Percentiles rank a stretch among this genome's conserved stretches.
Evolutionary conservation across 2,797 vertebrate genomes (phyloP).

Genomic region (Liparis tanakae): DNA sequence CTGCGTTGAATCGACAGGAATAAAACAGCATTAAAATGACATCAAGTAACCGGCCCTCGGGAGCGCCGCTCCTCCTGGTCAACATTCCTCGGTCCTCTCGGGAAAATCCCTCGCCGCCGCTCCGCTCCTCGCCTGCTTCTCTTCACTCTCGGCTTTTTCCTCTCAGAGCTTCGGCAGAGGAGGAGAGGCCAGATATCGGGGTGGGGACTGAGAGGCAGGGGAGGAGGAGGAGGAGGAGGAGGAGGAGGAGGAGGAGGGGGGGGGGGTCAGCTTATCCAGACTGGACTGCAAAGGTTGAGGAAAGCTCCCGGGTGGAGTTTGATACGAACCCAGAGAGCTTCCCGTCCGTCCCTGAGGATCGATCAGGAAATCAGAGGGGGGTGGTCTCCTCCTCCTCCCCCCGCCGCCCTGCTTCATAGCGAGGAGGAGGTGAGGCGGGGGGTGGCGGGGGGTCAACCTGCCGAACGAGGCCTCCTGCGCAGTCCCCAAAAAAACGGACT

Average conservation of each 20-base stretch:
- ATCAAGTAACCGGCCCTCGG: constrained; percentile 81
- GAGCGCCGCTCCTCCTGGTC: constrained; percentile 71
- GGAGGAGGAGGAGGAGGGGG: constrained; percentile 16
- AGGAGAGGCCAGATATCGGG: constrained; percentile 23
- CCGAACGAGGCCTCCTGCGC: background rate
- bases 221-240: constrained; percentile 50
- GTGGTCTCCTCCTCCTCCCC: constrained; percentile 59
- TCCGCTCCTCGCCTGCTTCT: constrained; percentile 56
- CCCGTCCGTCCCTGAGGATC: constrained; percentile 80
- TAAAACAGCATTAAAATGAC: constrained; percentile 83
- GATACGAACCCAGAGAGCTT: constrained; percentile 69
- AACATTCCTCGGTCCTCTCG: constrained; percentile 77
- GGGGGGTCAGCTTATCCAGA: constrained; percentile 81
- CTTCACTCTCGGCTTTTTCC: constrained; percentile 28
- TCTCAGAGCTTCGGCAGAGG: constrained; percentile 56
- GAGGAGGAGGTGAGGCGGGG: constrained; percentile 32
- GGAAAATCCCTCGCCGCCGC: constrained; percentile 62
- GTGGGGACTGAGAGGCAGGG: constrained; percentile 40
- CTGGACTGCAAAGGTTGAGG: constrained; percentile 83
- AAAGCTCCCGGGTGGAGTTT: constrained; percentile 67
- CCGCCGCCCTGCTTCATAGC: constrained; percentile 38
- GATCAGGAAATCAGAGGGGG: constrained; percentile 77
- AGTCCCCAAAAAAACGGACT: constrained; percentile 50
- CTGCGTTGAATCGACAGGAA: constrained; percentile 82
- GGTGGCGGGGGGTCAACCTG: constrained; percentile 11